Evolutionary conservation across 2,888 invertebrate genomes (phyloP), one percentile per base, ranked within the genome.

Genomic region (Ernsta delagoae): DNA sequence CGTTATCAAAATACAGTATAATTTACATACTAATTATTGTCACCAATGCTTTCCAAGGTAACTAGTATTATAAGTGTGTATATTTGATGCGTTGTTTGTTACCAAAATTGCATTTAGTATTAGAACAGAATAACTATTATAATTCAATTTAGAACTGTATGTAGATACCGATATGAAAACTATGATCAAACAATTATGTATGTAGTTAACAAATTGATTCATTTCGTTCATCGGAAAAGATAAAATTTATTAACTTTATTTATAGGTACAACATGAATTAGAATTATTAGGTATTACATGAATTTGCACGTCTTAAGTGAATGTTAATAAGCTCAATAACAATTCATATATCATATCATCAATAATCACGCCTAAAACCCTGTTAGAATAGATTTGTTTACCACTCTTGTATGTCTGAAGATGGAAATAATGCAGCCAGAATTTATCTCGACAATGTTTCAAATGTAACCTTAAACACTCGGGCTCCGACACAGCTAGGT

Each of bases 401-500:
- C 31, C 31, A 31, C 31, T 31, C 4, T 4, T 31, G 31, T 11
- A 31, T 3, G 16, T 7, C n/a, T n/a, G 4, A 36, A 39, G 34
- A 57, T 4, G 12, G 16, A 41, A 63, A 39, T 41, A 41, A 24
- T 53, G 53, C 53, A 63, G 53, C 53, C 11, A 2, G 50, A 62
- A 63, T 53, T 63, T 7, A 24, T 59, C 39, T 48, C 53, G 5
- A 45, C 24, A 8, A 54, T n/a, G 59, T 65, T 34, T 41, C 16
- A 53, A 60, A 66, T 9, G 60, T 66, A 62, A 59, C 50, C 62
- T 62, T 69, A 45, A 43, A 41, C 39, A 65, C 36, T 66, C 60
- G 67, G 62, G 45, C 41, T 83, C 83, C 83, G 88, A 87, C 87
- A 78, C 79, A 83, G 87, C 86, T 83, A 84, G 86, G 87, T 88